These are phyloP conservation scores for Caenorhabditis sp. DNA, from an alignment of 2,888 invertebrate species.

Conservation along the genomic window DNA sequence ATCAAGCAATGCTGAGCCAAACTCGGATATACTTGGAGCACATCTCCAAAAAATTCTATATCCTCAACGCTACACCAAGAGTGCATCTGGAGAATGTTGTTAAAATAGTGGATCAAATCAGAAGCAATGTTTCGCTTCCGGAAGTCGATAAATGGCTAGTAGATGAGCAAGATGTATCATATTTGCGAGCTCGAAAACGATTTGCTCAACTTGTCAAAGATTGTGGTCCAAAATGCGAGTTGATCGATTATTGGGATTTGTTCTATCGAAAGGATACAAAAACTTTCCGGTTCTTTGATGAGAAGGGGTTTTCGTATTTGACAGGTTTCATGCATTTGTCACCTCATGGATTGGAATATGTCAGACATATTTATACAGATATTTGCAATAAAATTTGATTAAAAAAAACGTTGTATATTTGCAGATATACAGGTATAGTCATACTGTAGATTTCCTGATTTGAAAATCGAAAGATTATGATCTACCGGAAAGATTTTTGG, in stretches of 20 bases:
- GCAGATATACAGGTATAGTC: too few relatives aligned
- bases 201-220: slow-evolving; percentile 21
- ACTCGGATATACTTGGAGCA: slow-evolving; percentile 3
- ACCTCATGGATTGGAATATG: slow-evolving; percentile 16
- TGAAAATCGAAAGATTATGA: too few relatives aligned
- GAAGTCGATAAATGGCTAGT: slow-evolving; percentile 13
- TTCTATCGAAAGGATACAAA: slow-evolving; percentile 8
- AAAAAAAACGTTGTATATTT: too few relatives aligned
- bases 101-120: slow-evolving; percentile 15
- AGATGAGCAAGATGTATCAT: too few relatives aligned
- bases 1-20: slow-evolving; percentile 8
- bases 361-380: slow-evolving; percentile 14
- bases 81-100: not conserved
- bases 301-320: slow-evolving; percentile 18
- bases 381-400: slow-evolving; percentile 22
- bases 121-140: slow-evolving; percentile 3
- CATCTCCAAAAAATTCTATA: not conserved
- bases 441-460: too few relatives aligned
- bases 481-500: too few relatives aligned
- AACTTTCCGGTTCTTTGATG: slow-evolving; percentile 18
- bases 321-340: slow-evolving; percentile 12
- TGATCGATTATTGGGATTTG: slow-evolving; percentile 18
- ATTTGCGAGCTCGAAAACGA: slow-evolving; percentile 16
- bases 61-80: not conserved
- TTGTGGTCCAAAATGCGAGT: slow-evolving; percentile 15